Conservation (phyloP, 2,888 invertebrate species). For the Eudasyphora cyanicolor region DNA sequence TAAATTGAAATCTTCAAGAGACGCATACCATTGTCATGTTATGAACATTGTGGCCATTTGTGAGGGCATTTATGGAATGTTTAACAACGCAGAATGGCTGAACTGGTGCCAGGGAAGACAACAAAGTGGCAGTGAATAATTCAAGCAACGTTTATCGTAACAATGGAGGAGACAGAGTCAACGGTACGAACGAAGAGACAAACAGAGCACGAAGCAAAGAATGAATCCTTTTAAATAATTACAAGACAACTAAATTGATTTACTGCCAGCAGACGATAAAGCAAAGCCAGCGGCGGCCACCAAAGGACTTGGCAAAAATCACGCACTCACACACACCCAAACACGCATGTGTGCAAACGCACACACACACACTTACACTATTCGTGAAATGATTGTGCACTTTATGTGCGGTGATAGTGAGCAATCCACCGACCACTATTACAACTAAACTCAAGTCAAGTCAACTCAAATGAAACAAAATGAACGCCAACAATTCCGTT, state of each 20-base stretch:
- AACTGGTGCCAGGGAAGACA: background rate
- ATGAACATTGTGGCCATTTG: conserved; percentile 12
- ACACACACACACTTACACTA: background rate
- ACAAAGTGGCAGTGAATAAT: background rate
- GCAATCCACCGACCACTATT: background rate
- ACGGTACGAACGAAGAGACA: background rate
- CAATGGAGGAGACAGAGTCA: background rate
- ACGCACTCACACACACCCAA: background rate
- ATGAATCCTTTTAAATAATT: conserved; percentile 24
- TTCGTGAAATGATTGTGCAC: background rate
- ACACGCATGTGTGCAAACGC: background rate
- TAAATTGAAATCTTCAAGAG: conserved; percentile 2
- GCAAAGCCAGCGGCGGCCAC: background rate
- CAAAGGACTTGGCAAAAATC: background rate
- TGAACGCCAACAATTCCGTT: background rate
- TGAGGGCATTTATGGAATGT: background rate
- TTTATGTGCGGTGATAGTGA: conserved; percentile 2
- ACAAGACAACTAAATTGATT: conserved; percentile 27
- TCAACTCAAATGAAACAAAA: background rate
- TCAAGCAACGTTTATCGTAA: background rate
- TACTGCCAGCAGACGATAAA: background rate
- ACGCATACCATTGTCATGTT: conserved; percentile 29
- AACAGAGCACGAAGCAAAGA: background rate
- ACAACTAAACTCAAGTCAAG: background rate
- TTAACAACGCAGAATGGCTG: background rate